Evolutionary conservation across 1,140 invertebrate species (phyloP).

Genomic region (Neodiprion pinetum): DNA sequence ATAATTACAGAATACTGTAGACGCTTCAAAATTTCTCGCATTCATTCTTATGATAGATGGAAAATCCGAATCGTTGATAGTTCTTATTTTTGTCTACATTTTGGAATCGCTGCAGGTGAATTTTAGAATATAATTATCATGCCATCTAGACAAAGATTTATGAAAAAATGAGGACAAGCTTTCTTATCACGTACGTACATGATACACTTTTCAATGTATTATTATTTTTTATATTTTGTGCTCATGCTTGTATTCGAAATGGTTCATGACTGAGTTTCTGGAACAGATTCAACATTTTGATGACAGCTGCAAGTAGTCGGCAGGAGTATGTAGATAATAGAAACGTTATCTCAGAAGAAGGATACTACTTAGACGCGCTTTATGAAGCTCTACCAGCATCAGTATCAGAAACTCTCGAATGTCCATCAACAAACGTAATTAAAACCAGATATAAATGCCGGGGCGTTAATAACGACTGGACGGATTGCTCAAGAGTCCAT

Average conservation of each 20-base stretch:
- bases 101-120: background rate
- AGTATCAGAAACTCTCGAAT: conserved; percentile 59
- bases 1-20: no score
- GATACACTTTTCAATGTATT: no score
- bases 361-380: background rate
- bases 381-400: conserved; percentile 26
- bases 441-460: conserved; percentile 64
- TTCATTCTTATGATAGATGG: no score
- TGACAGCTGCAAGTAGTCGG: background rate
- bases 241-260: background rate
- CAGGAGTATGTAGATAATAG: background rate
- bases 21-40: no score
- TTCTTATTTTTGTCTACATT: no score
- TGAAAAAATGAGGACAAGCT: background rate
- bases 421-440: conserved; percentile 64
- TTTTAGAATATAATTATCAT: background rate
- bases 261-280: background rate
- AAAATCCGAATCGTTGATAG: no score
- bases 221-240: background rate
- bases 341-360: background rate
- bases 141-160: background rate
- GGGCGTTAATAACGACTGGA: conserved; percentile 57
- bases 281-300: background rate
- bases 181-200: background rate
- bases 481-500: conserved; percentile 62